Percentiles rank a stretch among this genome's conserved stretches.
phyloP scores from a whole-genome alignment of 30 jellyfish, hydroid and myxozoan species.

The Rhopilema esculentum region DNA sequence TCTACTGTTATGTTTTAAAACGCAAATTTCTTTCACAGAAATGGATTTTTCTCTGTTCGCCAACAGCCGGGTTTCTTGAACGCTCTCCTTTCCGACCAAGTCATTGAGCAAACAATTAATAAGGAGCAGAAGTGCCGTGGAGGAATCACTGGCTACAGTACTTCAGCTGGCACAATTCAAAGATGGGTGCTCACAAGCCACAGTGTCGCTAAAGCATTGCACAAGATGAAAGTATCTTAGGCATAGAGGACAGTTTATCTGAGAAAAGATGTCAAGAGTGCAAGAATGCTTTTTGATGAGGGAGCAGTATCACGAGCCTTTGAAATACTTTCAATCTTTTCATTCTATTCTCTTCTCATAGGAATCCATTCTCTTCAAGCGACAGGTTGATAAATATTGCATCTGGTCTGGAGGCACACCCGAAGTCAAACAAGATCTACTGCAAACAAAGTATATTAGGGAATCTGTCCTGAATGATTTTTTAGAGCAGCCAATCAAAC shows the following conservation, averaged over 20 bases:
- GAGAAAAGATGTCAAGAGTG: slow-evolving; percentile 38
- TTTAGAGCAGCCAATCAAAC: slow-evolving; percentile 28
- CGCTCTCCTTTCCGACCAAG: slow-evolving; percentile 64
- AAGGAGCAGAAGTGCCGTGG: slow-evolving; percentile 69
- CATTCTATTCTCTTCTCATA: slow-evolving; percentile 34
- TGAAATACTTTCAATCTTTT: too few species aligned
- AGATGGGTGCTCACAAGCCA: slow-evolving; percentile 79
- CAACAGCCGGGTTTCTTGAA: too few species aligned
- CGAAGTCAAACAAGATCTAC: slow-evolving; percentile 39
- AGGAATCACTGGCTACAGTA: slow-evolving; percentile 58
- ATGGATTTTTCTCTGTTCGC: too few species aligned
- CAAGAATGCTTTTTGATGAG: slow-evolving; percentile 46
- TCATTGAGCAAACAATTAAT: slow-evolving; percentile 61
- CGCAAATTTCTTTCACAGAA: too few species aligned
- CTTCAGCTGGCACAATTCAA: slow-evolving; percentile 66
- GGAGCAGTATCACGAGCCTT: slow-evolving; percentile 30
- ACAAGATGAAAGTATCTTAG: slow-evolving; percentile 14
- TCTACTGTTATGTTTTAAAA: too few species aligned
- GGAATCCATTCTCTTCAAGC: slow-evolving; percentile 53
- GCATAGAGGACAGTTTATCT: slow-evolving; percentile 10
- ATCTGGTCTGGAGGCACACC: slow-evolving; percentile 68
- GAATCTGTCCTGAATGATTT: slow-evolving; percentile 14
- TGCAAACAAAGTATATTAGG: slow-evolving; percentile 27
- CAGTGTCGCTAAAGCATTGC: slow-evolving; percentile 27
- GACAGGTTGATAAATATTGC: slow-evolving; percentile 41